Conservation (phyloP, 1,140 invertebrate genomes). For the Drosophila mojavensis region DNA sequence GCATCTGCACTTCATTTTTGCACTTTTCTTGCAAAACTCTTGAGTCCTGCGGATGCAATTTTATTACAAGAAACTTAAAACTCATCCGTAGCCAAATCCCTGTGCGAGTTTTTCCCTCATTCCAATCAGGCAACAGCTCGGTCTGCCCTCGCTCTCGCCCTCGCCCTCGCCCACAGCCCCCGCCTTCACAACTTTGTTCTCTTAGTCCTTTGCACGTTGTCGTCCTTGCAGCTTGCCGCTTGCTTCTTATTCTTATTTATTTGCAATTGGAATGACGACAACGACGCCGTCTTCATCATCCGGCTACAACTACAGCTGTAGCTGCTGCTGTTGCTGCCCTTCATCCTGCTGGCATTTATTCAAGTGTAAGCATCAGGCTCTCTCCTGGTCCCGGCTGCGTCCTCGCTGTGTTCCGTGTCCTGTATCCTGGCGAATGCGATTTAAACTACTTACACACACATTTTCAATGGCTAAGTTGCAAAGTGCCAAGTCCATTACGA, state of each 20-base stretch:
- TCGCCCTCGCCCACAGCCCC: background rate
- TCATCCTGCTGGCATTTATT: slow-evolving; percentile 69
- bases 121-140: background rate
- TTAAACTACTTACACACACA: slow-evolving; percentile 82
- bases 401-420: slow-evolving; percentile 2
- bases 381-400: slow-evolving; percentile 28
- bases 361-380: slow-evolving; percentile 71
- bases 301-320: slow-evolving; percentile 12
- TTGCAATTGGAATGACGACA: slow-evolving; percentile 77
- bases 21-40: slow-evolving; percentile 53
- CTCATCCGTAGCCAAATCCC: slow-evolving; percentile 43
- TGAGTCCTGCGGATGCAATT: slow-evolving; percentile 54
- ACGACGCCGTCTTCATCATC: slow-evolving; percentile 62
- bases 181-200: slow-evolving; percentile 54
- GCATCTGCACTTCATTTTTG: slow-evolving; percentile 81
- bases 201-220: slow-evolving; percentile 48
- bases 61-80: slow-evolving; percentile 80
- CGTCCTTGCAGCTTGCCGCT: slow-evolving; percentile 38
- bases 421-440: slow-evolving; percentile 60
- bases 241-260: slow-evolving; percentile 75
- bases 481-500: slow-evolving; percentile 80
- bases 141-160: background rate
- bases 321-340: slow-evolving; percentile 1
- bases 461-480: slow-evolving; percentile 79
- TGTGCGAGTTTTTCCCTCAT: slow-evolving; percentile 4